Percentiles rank a stretch among this genome's conserved stretches.
Conservation (phyloP, 2,113 vertebrate genomes). For the Dasyprocta punctata region DNA sequence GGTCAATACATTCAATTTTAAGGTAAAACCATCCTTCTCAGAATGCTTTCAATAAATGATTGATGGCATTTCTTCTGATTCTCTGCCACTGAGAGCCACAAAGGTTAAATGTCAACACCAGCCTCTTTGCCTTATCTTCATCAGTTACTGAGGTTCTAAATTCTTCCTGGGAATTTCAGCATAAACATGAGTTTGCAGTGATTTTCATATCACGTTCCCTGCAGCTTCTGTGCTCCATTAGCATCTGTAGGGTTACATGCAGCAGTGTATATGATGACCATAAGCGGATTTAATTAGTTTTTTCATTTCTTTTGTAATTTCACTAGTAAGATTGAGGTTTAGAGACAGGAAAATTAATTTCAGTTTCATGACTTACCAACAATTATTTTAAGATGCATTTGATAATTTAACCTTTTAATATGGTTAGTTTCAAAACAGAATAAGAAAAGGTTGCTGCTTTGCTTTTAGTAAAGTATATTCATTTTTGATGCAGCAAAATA, state of each 20-base stretch:
- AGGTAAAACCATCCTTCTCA: background rate
- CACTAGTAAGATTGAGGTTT: conserved; percentile 35
- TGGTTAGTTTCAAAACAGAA: background rate
- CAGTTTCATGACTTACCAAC: background rate
- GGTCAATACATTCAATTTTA: background rate
- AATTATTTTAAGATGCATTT: background rate
- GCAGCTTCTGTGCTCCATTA: background rate
- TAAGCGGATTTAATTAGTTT: conserved; percentile 41
- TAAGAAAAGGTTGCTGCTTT: background rate
- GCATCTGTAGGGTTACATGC: background rate
- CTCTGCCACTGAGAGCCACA: background rate
- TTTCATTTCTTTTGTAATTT: conserved; percentile 11
- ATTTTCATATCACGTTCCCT: conserved; percentile 6
- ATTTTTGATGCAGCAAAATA: background rate
- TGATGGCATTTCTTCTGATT: background rate
- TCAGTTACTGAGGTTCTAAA: background rate
- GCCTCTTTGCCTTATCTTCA: conserved; percentile 52
- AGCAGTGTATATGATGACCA: background rate
- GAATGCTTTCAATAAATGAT: conserved; percentile 4
- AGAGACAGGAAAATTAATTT: conserved; percentile 10
- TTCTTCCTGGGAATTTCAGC: conserved; percentile 13
- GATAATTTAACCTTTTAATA: background rate
- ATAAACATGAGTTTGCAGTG: background rate
- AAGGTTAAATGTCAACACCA: conserved; percentile 11
- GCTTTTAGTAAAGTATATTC: background rate